These are phyloP conservation scores for Caenorhabditis zanzibari DNA, from an alignment of 2,888 invertebrate species.

Conservation along the genomic window DNA sequence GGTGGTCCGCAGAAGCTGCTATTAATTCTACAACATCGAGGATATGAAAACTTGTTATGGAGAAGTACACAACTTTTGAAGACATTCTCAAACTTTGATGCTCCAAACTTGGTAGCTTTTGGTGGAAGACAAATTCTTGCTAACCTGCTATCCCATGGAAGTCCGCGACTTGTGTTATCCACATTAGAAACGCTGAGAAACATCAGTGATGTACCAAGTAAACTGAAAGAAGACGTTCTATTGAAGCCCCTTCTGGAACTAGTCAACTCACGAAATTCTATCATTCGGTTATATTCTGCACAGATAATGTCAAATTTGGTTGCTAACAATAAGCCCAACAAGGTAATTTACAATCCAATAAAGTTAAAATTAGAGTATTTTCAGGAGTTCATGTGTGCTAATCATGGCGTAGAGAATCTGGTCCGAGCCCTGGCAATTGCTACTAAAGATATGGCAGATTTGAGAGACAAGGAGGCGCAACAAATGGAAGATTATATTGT, in stretches of 20 bases:
- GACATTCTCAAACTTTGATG: conserved; percentile 73
- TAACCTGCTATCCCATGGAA: conserved; percentile 66
- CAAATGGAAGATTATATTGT: conserved; percentile 67
- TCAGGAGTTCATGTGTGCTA: conserved; percentile 72
- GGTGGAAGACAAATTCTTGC: conserved; percentile 65
- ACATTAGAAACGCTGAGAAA: conserved; percentile 75
- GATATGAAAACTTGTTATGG: conserved; percentile 77
- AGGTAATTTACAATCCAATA: conserved; percentile 49
- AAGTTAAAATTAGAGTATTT: neutral
- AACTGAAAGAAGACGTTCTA: conserved; percentile 57
- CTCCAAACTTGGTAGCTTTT: conserved; percentile 58
- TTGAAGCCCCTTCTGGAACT: conserved; percentile 63
- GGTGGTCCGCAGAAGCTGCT: conserved; percentile 69
- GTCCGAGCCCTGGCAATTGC: conserved; percentile 70
- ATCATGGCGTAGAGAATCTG: conserved; percentile 69
- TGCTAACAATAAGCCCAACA: conserved; percentile 77
- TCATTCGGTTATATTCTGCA: conserved; percentile 66
- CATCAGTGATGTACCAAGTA: conserved; percentile 70
- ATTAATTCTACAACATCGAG: conserved; percentile 65
- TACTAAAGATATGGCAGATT: conserved; percentile 30
- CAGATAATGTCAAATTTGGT: conserved; percentile 78
- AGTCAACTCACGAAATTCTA: conserved; percentile 65
- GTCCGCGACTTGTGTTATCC: conserved; percentile 71
- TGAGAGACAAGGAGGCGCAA: conserved; percentile 59
- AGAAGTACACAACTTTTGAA: conserved; percentile 75